These are phyloP conservation scores for Luperina testacea DNA, from an alignment of 2,888 invertebrate genomes.

Conservation along the genomic window DNA sequence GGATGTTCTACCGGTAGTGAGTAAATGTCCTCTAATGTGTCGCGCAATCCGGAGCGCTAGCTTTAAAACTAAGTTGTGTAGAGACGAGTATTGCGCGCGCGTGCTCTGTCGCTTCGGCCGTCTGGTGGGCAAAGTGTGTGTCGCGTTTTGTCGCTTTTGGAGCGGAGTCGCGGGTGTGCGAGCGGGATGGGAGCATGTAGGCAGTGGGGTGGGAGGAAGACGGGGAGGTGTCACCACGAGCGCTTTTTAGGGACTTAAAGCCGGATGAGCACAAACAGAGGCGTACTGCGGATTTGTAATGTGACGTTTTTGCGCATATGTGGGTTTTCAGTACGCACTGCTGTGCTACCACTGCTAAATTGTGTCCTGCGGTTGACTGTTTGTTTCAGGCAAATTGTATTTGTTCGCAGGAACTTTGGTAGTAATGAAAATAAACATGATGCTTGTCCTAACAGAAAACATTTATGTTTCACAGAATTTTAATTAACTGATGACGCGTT, in stretches of 20 bases:
- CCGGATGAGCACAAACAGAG: constrained; percentile 82
- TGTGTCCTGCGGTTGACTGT: constrained; percentile 52
- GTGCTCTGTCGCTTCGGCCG: constrained; percentile 78
- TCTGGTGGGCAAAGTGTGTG: constrained; percentile 79
- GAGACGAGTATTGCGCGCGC: constrained; percentile 79
- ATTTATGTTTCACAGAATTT: constrained; percentile 38
- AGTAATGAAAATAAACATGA: constrained; percentile 48
- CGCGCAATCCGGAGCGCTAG: constrained; percentile 85
- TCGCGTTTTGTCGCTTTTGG: constrained; percentile 86
- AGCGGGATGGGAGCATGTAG: constrained; percentile 79
- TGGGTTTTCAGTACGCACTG: constrained; percentile 75
- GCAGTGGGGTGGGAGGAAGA: constrained; percentile 81
- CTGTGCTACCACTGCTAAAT: constrained; percentile 67
- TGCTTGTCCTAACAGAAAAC: constrained; percentile 21
- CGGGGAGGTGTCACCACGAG: constrained; percentile 88
- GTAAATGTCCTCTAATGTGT: constrained; percentile 89
- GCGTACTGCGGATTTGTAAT: constrained; percentile 81
- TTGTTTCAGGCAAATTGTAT: constrained; percentile 51
- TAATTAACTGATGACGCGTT: constrained; percentile 29
- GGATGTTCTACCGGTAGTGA: constrained; percentile 69
- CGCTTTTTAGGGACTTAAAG: constrained; percentile 86
- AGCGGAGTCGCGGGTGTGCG: constrained; percentile 80
- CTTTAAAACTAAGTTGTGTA: constrained; percentile 80
- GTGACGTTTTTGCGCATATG: constrained; percentile 84
- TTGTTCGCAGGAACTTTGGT: constrained; percentile 50